Base-by-base conservation (phyloP, 2,113 vertebrate genomes). In the Agapornis roseicollis region DNA sequence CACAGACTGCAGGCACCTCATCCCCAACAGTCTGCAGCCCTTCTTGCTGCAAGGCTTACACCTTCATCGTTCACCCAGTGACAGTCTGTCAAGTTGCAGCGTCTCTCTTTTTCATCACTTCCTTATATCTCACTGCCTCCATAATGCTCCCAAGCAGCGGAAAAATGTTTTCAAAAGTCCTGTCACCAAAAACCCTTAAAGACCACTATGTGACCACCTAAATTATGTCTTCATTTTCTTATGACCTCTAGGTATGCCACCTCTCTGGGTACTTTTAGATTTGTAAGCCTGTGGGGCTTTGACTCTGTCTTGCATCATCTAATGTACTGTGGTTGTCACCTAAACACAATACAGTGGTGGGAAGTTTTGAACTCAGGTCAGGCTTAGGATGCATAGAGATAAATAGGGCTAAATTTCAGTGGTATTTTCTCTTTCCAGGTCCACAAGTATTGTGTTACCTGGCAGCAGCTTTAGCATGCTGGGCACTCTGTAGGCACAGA, bases 181-280 rank as follows among this genome's bases (percentile, higher is more conserved):
- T 31, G 13, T 35, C 7, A 2, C 22, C 0, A 0, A 71, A 35
- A 64, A 19, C 41, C 85, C 53, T 53, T n/a, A 7, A 44, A 91
- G 82, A 76, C 41, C 47, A 31, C 41, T 52, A 44, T 10, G 4
- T 23, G 41, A 53, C 24, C 71, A 83, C 41, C 10, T 85, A 70
- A 63, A 73, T 0, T 1, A 37, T 53, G 16, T 29, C 44, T 89
- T 80, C 18, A 9, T 85, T 17, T 65, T 71, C 41, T 65, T 50
- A 33, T 3, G 79, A 47, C 19, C 39, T 74, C 61, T 65, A 41
- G 55, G 84, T 73, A 31, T 41, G 24, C 11, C 76, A 44, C 29
- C 49, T 52, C 8, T 72, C 37, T 73, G 61, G 10, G 18, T n/a
- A 77, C 53, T 73, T 68, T 91, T 72, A 72, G 53, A 71, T 77